These are phyloP conservation scores for Pachycephala philippinensis DNA, from an alignment of 2,113 vertebrate species.

Conservation along the genomic window DNA sequence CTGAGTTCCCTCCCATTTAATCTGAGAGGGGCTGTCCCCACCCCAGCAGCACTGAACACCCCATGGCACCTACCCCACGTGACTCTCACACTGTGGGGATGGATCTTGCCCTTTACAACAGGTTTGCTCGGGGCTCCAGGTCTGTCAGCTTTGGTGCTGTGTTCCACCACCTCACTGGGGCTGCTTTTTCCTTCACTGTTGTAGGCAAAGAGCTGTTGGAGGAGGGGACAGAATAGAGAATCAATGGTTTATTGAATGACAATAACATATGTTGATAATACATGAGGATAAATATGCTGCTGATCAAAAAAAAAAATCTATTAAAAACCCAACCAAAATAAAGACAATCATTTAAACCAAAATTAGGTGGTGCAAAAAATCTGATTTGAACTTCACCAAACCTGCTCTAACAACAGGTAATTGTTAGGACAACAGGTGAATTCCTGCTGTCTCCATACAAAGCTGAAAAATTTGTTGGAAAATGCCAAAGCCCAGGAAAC, in stretches of 20 bases:
- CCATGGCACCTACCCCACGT: conserved; percentile 70
- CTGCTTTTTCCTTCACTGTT: conserved; percentile 77
- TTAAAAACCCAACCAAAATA: not conserved
- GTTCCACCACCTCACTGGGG: conserved; percentile 75
- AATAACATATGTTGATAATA: not conserved
- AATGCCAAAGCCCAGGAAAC: not conserved
- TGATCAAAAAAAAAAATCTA: not conserved
- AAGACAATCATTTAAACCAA: not conserved
- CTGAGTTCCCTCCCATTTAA: not conserved
- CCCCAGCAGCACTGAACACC: not conserved
- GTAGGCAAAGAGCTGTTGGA: conserved; percentile 73
- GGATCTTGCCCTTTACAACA: conserved; percentile 68
- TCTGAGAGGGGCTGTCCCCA: not conserved
- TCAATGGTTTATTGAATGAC: not conserved
- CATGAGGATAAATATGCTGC: not conserved
- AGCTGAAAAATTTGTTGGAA: not conserved
- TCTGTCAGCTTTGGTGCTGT: conserved; percentile 73
- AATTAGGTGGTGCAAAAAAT: not conserved
- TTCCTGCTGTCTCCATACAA: not conserved
- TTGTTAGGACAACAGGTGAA: not conserved
- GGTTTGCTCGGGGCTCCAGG: conserved; percentile 74
- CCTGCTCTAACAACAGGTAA: not conserved
- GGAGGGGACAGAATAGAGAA: not conserved
- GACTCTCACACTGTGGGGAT: conserved; percentile 70
- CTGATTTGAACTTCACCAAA: not conserved